A percentile compares a stretch with the other conserved stretches of the same genome.
These are phyloP conservation scores for Eospalax fontanierii DNA, from an alignment of 2,797 vertebrate genomes.

Conservation along the genomic window DNA sequence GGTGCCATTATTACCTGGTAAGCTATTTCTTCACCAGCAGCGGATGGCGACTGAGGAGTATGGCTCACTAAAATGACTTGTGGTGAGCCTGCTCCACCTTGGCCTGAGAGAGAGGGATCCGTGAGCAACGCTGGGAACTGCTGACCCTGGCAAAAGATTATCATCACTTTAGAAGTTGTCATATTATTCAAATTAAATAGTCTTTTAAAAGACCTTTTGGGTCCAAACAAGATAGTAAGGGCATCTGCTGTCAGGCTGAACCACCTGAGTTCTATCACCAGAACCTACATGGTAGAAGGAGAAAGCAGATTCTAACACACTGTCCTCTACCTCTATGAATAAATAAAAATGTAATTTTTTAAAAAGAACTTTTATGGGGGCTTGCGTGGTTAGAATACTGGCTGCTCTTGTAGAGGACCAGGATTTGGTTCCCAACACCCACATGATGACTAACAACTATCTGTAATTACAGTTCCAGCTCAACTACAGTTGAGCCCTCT, in stretches of 20 bases:
- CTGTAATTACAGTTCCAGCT: too few species aligned
- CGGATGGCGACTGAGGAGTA: constrained; percentile 90
- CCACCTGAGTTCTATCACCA: background rate
- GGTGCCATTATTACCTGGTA: constrained; percentile 91
- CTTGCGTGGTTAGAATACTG: too few species aligned
- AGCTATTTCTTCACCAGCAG: constrained; percentile 90
- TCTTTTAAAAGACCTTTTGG: background rate
- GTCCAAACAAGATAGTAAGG: background rate
- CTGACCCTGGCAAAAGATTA: constrained; percentile 91
- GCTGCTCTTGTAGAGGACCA: too few species aligned
- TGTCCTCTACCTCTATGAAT: background rate
- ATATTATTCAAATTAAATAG: background rate
- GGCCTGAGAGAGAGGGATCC: constrained; percentile 92
- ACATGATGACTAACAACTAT: too few species aligned
- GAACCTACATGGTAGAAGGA: background rate
- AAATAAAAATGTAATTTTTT: background rate
- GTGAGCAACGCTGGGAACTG: constrained; percentile 94
- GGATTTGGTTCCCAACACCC: too few species aligned
- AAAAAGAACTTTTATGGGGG: background rate
- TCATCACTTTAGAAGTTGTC: background rate
- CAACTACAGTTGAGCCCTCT: too few species aligned
- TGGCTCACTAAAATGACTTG: constrained; percentile 97
- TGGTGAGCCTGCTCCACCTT: constrained; percentile 90
- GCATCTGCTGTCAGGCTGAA: background rate
- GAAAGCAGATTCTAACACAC: background rate